Evolutionary conservation across 2,797 vertebrate genomes (phyloP), one percentile per base, ranked within the genome.

Genomic region (Calcarius lapponicus): DNA sequence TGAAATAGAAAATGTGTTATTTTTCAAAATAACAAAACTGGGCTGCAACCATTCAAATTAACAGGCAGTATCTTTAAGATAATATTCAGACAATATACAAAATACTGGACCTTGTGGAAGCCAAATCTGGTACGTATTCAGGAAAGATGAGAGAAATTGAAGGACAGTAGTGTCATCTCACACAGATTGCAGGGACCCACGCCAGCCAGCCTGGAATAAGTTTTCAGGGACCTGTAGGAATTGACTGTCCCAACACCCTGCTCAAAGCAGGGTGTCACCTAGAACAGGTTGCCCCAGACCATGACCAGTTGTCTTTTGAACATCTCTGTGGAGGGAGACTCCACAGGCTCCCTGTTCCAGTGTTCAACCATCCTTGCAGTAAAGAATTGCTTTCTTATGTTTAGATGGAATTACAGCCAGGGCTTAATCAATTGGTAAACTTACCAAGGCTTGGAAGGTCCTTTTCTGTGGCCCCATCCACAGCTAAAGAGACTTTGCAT

Each of bases 181-280:
- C 2, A 1, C 22, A 81, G 10, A 34, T 17, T 74, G 26, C 18
- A 53, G 26, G 29, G 34, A 48, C 34, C 36, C n/a, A 16, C 0
- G 0, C 9, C 54, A 9, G 34, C 45, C 25, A 47, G 26, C 32
- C 8, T 11, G 17, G 31, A 48, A 48, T n/a, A 67, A 32, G 16
- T 78, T 86, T 53, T 53, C 32, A 48, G 24, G 24, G 9, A 29
- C 28, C 4, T 56, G 38, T 89, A 21, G 42, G 65, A 42, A 65
- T 6, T 61, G 10, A 26, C 12, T 38, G 3, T 81, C 91, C 53
- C 38, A 60, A 48, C 6, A 24, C 20, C 7, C 4, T 43, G 26
- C n/a, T 62, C 51, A 54, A 18, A 65, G 31, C 26, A 58, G 4
- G 3, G 4, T 56, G 4, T 56, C 50, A 43, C 24, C 11, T 72